phyloP scores from a whole-genome alignment of 2,888 invertebrate genomes.

The Pecten maximus region DNA sequence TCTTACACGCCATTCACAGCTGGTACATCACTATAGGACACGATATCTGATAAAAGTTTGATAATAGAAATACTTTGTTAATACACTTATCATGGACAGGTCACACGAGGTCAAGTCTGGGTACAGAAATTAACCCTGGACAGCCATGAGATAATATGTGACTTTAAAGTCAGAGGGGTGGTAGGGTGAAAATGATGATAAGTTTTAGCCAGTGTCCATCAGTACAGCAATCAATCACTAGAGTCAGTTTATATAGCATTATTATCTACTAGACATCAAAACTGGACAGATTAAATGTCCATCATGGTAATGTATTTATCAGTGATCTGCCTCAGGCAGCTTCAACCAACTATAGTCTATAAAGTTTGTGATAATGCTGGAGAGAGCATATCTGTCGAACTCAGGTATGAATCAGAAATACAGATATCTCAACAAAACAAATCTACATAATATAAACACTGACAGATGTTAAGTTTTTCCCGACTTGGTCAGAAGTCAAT shows the following conservation, averaged over 20 bases:
- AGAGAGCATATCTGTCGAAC: background rate
- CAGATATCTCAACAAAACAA: background rate
- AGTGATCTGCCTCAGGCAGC: background rate
- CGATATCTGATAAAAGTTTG: no score
- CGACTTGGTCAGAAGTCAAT: background rate
- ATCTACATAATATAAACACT: background rate
- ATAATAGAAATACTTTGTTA: background rate
- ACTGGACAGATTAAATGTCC: slow-evolving; percentile 15
- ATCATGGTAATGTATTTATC: background rate
- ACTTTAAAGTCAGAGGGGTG: background rate
- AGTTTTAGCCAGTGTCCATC: background rate
- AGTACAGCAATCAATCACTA: background rate
- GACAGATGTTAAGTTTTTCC: background rate
- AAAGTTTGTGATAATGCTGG: background rate
- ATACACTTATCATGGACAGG: background rate
- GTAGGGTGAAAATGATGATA: background rate
- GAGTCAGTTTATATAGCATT: background rate
- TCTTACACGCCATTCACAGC: background rate
- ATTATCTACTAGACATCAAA: background rate
- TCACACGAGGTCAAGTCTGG: background rate
- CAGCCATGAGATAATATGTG: background rate
- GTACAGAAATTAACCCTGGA: background rate
- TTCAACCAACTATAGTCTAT: background rate
- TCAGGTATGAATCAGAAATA: background rate
- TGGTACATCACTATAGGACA: background rate